A percentile compares a stretch with the other conserved stretches of the same genome.
Evolutionary conservation across 2,113 vertebrate genomes (phyloP).

Genomic region (Cricetomys ansorgei): DNA sequence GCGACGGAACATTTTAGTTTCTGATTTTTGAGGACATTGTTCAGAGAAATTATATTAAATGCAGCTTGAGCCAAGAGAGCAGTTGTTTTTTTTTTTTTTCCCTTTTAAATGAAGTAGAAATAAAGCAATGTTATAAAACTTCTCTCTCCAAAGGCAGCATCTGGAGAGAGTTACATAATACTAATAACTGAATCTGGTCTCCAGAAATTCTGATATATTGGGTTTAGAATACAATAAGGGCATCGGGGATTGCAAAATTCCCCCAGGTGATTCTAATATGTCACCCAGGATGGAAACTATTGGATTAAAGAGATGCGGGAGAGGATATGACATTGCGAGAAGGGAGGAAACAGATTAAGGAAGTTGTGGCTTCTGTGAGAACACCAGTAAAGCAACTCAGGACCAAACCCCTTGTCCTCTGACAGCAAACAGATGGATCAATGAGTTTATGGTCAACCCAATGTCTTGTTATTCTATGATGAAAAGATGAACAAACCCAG

Average conservation of each 20-base stretch:
- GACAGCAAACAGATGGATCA: background rate
- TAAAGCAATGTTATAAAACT: background rate
- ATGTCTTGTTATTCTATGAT: background rate
- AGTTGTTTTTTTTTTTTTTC: too few species aligned
- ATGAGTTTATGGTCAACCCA: background rate
- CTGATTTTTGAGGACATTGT: constrained; percentile 16
- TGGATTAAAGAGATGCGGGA: background rate
- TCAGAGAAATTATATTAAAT: constrained; percentile 3
- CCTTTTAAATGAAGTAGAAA: constrained; percentile 37
- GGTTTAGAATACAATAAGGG: background rate
- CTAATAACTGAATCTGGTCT: background rate
- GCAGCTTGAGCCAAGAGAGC: background rate
- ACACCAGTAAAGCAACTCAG: background rate
- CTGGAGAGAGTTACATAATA: background rate
- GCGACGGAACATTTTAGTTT: background rate
- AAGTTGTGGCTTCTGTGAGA: background rate
- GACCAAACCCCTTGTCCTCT: background rate
- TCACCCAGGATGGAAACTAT: background rate
- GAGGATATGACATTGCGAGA: rapidly evolving
- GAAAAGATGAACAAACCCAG: background rate
- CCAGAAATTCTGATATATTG: background rate
- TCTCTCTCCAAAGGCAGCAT: background rate
- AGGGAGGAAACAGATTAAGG: background rate
- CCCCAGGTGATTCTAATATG: background rate
- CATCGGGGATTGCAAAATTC: background rate